Percentiles rank a stretch among this genome's conserved stretches.
Evolutionary conservation across 2,888 invertebrate species (phyloP).

Genomic region (Isoperla grammatica): DNA sequence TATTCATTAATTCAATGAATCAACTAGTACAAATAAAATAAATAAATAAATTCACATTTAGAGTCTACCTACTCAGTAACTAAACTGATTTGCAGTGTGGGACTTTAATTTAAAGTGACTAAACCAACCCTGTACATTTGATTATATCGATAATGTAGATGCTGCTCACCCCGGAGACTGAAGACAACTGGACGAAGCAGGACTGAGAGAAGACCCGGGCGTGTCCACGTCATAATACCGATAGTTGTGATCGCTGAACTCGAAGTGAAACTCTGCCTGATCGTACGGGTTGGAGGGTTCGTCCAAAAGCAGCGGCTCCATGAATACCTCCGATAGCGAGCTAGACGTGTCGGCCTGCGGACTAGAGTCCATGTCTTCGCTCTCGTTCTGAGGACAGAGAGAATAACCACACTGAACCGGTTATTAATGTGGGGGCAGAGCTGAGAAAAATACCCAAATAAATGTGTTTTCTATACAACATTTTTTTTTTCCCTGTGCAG

Average conservation of each 20-base stretch:
- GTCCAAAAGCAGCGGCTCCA: slow-evolving; percentile 65
- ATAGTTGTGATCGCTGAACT: slow-evolving; percentile 77
- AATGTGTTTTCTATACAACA: neutral
- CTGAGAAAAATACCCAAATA: neutral
- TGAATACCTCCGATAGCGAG: slow-evolving; percentile 60
- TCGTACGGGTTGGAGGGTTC: slow-evolving; percentile 59
- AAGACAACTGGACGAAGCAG: slow-evolving; percentile 70
- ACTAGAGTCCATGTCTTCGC: slow-evolving; percentile 59
- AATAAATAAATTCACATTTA: too few relatives aligned
- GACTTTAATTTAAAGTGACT: too few relatives aligned
- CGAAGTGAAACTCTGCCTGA: slow-evolving; percentile 67
- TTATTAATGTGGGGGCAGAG: too few relatives aligned
- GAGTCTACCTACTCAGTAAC: too few relatives aligned
- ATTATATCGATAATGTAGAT: too few relatives aligned
- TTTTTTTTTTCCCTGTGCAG: neutral
- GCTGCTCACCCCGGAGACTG: slow-evolving; percentile 53
- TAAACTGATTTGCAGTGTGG: too few relatives aligned
- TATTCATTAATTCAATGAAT: too few relatives aligned
- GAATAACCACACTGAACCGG: too few relatives aligned
- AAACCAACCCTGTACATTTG: too few relatives aligned
- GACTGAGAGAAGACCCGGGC: slow-evolving; percentile 78
- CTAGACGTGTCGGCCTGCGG: slow-evolving; percentile 48
- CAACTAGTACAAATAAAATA: too few relatives aligned
- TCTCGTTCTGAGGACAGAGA: slow-evolving; percentile 38
- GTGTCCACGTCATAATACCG: slow-evolving; percentile 75